Base-by-base conservation (phyloP, 2,113 vertebrate species). In the Chloebia gouldiae region DNA sequence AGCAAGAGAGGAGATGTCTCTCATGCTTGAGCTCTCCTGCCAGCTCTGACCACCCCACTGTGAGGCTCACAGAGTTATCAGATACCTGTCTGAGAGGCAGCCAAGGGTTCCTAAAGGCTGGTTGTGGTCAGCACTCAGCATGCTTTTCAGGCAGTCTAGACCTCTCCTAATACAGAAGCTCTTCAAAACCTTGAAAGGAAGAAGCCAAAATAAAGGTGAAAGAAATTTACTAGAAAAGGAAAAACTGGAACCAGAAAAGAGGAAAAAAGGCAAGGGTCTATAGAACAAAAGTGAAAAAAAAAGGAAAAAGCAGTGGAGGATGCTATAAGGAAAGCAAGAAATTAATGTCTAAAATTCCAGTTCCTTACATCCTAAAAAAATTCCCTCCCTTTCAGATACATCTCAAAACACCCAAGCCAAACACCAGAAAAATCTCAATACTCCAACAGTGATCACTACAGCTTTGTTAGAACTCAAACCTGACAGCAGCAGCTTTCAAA, bases 11-110 rank as follows among this genome's bases (percentile, higher is more conserved):
- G 37, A 73, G 47, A 19, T 42, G 11, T 50, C 59, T 50, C 54
- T 13, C 7, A 9, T 4, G 15, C 12, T n/a, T 50, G 30, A 44
- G 18, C 4, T 2, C 0, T 3, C 42, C n/a, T 44, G 49, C 49
- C 54, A 82, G 25, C 76, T 70, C 45, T 27, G 15, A 27, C 11
- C 49, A 61, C 30, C 1, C 21, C 39, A 15, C 56, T 60, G 27
- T 2, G 30, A 69, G 44, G 60, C 50, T 86, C 30, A 75, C 37
- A 19, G 17, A 27, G 39, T 7, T 37, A 40, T 22, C 6, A 4
- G 44, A 19, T 19, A 27, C 22, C 42, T 60, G 11, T 14, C 31
- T 16, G 13, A 50, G 35, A 84, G 37, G 30, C 40, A 79, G 66
- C 17, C 11, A 30, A 61, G 23, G 15, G 45, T 18, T 66, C 47